These are phyloP conservation scores for Gerris buenoi DNA, from an alignment of 1,140 invertebrate genomes.

Conservation along the genomic window DNA sequence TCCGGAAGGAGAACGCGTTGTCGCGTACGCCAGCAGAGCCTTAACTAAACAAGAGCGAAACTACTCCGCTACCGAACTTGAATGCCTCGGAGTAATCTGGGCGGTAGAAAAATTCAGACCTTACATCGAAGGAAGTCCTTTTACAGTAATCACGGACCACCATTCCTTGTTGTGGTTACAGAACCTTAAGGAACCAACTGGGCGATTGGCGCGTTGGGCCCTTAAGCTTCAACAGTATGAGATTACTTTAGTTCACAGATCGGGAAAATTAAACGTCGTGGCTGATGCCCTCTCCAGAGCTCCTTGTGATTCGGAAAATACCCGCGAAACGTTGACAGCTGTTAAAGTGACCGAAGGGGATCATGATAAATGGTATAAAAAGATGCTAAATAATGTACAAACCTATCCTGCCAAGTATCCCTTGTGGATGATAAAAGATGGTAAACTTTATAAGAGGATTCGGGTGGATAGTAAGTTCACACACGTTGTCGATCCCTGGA, in stretches of 20 bases:
- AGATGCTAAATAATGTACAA: background rate
- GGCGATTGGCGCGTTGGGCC: background rate
- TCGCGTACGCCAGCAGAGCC: slow-evolving; percentile 27
- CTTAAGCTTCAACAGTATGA: background rate
- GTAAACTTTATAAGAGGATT: background rate
- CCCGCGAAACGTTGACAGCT: background rate
- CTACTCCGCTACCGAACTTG: slow-evolving; percentile 29
- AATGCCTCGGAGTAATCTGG: slow-evolving; percentile 30
- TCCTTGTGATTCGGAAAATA: background rate
- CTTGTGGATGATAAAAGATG: background rate
- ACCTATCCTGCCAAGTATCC: background rate
- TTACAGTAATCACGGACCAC: slow-evolving; percentile 32
- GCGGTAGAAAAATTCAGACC: slow-evolving; percentile 25
- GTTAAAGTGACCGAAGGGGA: background rate
- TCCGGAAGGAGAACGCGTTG: slow-evolving; percentile 9
- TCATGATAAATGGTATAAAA: background rate
- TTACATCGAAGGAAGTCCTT: slow-evolving; percentile 28
- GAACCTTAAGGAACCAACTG: slow-evolving; percentile 19
- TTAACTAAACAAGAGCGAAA: slow-evolving; percentile 26
- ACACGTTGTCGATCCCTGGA: background rate
- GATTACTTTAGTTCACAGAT: background rate
- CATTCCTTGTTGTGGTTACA: slow-evolving; percentile 28
- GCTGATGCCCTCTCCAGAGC: background rate
- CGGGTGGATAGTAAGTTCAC: background rate
- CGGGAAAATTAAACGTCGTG: background rate